phyloP scores from a whole-genome alignment of 2,113 vertebrate genomes.

The Parotia lawesii region DNA sequence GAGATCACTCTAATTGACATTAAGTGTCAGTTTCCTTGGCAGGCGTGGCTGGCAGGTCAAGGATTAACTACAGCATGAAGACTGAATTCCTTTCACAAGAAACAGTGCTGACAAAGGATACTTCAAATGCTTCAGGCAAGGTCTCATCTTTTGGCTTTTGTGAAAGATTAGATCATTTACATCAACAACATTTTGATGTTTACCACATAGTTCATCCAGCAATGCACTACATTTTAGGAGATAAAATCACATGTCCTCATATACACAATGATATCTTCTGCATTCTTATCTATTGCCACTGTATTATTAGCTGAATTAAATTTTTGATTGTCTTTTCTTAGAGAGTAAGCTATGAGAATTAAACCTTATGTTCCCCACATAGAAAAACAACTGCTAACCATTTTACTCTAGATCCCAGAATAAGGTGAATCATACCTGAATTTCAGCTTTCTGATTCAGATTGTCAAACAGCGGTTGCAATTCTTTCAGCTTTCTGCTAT shows the following conservation, averaged over 20 bases:
- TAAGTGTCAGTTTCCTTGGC: slow-evolving; percentile 38
- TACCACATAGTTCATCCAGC: not conserved
- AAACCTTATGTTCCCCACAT: not conserved
- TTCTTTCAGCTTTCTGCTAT: not conserved
- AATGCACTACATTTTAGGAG: not conserved
- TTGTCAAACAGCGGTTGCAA: not conserved
- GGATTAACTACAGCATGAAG: not conserved
- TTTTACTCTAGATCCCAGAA: not conserved
- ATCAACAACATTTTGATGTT: not conserved
- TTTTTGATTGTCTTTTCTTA: not conserved
- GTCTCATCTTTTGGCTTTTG: not conserved
- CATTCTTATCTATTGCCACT: not conserved
- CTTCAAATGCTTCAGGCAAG: not conserved
- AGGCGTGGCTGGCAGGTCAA: slow-evolving; percentile 21
- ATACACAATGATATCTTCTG: not conserved
- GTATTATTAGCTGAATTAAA: not conserved
- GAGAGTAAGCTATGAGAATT: not conserved
- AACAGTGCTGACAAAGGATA: not conserved
- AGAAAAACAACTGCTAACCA: not conserved
- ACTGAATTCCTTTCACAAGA: not conserved
- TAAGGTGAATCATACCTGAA: not conserved
- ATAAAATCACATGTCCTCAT: not conserved
- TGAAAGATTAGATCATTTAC: not conserved
- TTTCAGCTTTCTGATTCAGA: not conserved
- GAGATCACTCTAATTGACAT: slow-evolving; percentile 29